Conservation (phyloP, 2,888 invertebrate genomes). For the Synergus umbraculus region DNA sequence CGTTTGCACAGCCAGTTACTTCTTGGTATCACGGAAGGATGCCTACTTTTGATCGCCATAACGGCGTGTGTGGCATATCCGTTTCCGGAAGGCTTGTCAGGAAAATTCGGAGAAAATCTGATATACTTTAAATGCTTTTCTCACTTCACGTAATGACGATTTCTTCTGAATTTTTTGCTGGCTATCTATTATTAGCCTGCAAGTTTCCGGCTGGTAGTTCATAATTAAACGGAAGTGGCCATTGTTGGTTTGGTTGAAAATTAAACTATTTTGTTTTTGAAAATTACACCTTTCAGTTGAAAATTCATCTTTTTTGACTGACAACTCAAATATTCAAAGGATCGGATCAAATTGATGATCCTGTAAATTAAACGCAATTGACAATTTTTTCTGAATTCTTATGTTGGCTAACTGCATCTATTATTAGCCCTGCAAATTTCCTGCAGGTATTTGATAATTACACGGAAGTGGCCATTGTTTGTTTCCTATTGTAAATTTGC, state of each 20-base stretch:
- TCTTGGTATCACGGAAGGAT: conserved; percentile 49
- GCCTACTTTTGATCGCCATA: conserved; percentile 57
- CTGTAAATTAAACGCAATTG: not conserved
- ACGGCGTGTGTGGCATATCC: conserved; percentile 62
- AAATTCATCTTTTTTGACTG: conserved; percentile 9
- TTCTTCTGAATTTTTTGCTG: not conserved
- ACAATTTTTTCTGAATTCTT: not conserved
- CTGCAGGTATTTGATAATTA: conserved; percentile 14
- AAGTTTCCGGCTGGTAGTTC: too few relatives aligned
- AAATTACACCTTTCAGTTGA: not conserved
- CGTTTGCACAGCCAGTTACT: conserved; percentile 46
- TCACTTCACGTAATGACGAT: not conserved
- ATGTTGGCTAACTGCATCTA: not conserved
- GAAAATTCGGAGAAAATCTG: not conserved
- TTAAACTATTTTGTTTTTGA: too few relatives aligned
- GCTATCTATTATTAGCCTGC: not conserved
- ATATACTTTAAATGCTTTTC: not conserved
- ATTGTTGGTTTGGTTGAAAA: too few relatives aligned
- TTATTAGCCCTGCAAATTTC: conserved; percentile 27
- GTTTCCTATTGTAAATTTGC: not conserved
- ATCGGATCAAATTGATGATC: not conserved
- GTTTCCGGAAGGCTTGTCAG: conserved; percentile 57
- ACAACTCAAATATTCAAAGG: not conserved
- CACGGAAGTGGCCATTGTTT: conserved; percentile 16
- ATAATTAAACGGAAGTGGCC: too few relatives aligned